A percentile compares a stretch with the other conserved stretches of the same genome.
Evolutionary conservation across 2,888 invertebrate species (phyloP).

Genomic region (Abrostola tripartita): DNA sequence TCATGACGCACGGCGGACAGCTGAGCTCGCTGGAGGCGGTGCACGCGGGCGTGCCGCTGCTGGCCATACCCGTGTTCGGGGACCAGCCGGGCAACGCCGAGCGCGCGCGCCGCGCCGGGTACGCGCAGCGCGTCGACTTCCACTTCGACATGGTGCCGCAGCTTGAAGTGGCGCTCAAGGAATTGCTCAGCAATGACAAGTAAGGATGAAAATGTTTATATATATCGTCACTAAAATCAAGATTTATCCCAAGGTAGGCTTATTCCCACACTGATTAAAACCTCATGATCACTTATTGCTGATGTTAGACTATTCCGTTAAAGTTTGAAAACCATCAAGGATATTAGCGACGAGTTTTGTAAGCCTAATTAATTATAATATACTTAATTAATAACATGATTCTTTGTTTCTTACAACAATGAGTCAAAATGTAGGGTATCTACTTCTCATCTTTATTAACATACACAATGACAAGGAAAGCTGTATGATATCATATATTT

Average conservation of each 20-base stretch:
- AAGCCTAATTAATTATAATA: too few relatives aligned
- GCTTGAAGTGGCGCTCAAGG: constrained; percentile 59
- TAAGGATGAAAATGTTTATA: constrained; percentile 27
- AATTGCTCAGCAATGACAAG: constrained; percentile 67
- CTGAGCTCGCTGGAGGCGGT: constrained; percentile 67
- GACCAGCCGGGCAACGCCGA: constrained; percentile 74
- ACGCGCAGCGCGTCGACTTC: constrained; percentile 62
- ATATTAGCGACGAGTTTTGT: too few relatives aligned
- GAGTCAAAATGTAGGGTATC: too few relatives aligned
- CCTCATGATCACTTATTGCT: too few relatives aligned
- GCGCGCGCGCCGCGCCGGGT: constrained; percentile 60
- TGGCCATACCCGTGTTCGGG: constrained; percentile 74
- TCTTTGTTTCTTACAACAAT: too few relatives aligned
- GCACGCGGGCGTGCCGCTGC: constrained; percentile 68
- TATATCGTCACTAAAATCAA: too few relatives aligned
- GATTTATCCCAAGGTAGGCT: too few relatives aligned
- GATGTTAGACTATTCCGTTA: too few relatives aligned
- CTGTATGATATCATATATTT: too few relatives aligned
- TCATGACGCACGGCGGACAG: constrained; percentile 70
- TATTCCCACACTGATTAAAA: too few relatives aligned
- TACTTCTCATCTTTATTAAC: constrained; percentile 13
- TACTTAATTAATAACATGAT: too few relatives aligned
- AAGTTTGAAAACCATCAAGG: too few relatives aligned
- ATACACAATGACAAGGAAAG: background rate
- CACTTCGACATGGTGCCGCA: constrained; percentile 56